A percentile compares a stretch with the other conserved stretches of the same genome.
Conservation (phyloP, 2,113 vertebrate genomes). For the Centropristis striata region DNA sequence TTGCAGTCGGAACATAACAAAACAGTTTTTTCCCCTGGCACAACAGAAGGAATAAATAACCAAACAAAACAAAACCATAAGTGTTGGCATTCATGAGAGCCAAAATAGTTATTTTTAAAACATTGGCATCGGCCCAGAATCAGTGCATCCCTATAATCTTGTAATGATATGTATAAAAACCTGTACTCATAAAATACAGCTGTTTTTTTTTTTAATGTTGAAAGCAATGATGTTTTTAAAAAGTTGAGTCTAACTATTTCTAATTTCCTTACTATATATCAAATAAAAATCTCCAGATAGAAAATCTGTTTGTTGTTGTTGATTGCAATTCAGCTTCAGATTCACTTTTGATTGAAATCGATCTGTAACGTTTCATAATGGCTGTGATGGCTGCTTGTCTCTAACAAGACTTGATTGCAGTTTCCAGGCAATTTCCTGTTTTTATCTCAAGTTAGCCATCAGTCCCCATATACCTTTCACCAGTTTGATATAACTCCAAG, state of each 20-base stretch:
- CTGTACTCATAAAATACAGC: background rate
- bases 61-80: too few species aligned
- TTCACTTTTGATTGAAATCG: background rate
- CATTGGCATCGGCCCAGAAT: too few species aligned
- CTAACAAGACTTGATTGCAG: background rate
- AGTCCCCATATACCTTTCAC: background rate
- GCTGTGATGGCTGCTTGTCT: background rate
- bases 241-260: background rate
- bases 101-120: too few species aligned
- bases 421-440: constrained; percentile 38
- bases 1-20: too few species aligned
- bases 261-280: background rate
- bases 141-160: background rate
- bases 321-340: background rate
- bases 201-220: background rate
- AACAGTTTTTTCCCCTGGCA: too few species aligned
- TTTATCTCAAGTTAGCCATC: constrained; percentile 24
- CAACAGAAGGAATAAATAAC: too few species aligned
- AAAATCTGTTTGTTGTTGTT: background rate
- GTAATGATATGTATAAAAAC: too few species aligned
- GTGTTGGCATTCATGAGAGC: too few species aligned
- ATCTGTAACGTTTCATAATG: constrained; percentile 13
- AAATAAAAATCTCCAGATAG: background rate
- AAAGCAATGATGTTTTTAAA: background rate
- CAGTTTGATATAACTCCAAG: background rate